A percentile compares a stretch with the other conserved stretches of the same genome.
phyloP scores from a whole-genome alignment of 2,113 vertebrate species.

The Larimichthys crocea region DNA sequence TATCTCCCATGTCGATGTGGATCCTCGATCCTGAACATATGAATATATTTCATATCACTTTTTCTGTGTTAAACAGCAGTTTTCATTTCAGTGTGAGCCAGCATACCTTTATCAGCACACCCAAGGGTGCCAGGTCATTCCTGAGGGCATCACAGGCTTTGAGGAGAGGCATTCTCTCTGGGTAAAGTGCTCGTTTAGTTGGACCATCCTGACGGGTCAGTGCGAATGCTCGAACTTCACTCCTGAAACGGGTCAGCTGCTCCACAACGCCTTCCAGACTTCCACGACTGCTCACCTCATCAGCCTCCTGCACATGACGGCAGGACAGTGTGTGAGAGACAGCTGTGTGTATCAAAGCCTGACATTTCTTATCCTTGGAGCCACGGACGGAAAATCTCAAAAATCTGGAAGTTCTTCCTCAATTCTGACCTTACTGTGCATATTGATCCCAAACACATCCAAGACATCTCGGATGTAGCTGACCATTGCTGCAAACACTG shows the following conservation, averaged over 20 bases:
- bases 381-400: not conserved
- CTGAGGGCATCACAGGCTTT: slow-evolving; percentile 91
- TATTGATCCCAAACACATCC: slow-evolving; percentile 87
- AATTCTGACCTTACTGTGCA: slow-evolving; percentile 83
- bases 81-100: not conserved
- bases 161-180: slow-evolving; percentile 87
- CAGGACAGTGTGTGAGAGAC: not conserved
- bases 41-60: not conserved
- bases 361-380: too few relatives aligned
- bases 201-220: slow-evolving; percentile 66
- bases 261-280: slow-evolving; percentile 86
- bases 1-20: slow-evolving; percentile 91
- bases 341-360: too few relatives aligned
- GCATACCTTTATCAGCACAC: slow-evolving; percentile 90
- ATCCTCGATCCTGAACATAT: slow-evolving; percentile 88
- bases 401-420: not conserved
- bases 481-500: slow-evolving; percentile 89
- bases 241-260: slow-evolving; percentile 89
- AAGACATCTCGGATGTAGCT: slow-evolving; percentile 89
- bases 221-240: slow-evolving; percentile 87
- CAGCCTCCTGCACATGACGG: slow-evolving; percentile 66
- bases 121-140: slow-evolving; percentile 85
- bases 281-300: slow-evolving; percentile 33
- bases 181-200: slow-evolving; percentile 55
- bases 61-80: not conserved